Percentiles rank a stretch among this genome's conserved stretches.
These are phyloP conservation scores for Halichoerus grypus DNA, from an alignment of 2,113 vertebrate genomes.

Conservation along the genomic window DNA sequence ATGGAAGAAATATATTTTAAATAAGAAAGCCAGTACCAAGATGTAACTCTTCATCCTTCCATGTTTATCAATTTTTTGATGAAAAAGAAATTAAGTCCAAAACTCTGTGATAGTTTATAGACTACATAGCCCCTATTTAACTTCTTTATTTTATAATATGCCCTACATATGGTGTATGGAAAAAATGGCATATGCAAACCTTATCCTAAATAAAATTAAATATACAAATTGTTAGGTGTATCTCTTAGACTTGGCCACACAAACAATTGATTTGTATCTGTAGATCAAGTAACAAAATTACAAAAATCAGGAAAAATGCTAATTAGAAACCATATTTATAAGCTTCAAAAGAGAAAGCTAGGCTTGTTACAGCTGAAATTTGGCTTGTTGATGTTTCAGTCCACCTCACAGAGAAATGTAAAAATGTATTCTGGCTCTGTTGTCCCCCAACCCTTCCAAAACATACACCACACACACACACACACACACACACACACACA, in stretches of 20 bases:
- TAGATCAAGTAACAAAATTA: constrained; percentile 1
- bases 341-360: background rate
- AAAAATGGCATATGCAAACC: background rate
- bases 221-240: background rate
- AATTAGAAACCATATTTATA: constrained; percentile 1
- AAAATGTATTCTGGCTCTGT: background rate
- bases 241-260: background rate
- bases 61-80: constrained; percentile 9
- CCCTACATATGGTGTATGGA: background rate
- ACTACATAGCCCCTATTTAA: background rate
- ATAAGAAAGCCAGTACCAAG: background rate
- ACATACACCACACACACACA: background rate
- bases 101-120: background rate
- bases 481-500: background rate
- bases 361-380: constrained; percentile 37
- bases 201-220: constrained; percentile 43
- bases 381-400: background rate
- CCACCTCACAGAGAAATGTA: background rate
- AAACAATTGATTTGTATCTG: background rate
- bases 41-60: background rate
- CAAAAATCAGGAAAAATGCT: constrained; percentile 2
- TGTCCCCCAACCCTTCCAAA: background rate
- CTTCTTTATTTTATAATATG: constrained; percentile 6
- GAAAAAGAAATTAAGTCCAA: constrained; percentile 8
- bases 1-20: background rate